Evolutionary conservation across 1,140 invertebrate genomes (phyloP), one percentile per base, ranked within the genome.

Genomic region (Venturia canescens): DNA sequence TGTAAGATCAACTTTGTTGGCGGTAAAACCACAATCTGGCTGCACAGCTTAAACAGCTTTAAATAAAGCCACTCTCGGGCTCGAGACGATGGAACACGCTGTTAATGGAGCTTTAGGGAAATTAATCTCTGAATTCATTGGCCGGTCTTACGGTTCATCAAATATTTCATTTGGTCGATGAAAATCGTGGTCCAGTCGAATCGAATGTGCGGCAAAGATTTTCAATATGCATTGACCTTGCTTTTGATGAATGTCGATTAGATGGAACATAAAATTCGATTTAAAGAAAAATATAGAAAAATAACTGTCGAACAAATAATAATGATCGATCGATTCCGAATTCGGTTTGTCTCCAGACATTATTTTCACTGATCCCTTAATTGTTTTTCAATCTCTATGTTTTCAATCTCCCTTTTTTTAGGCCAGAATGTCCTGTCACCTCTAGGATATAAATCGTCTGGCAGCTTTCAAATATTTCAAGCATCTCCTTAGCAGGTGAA

Each of bases 351-450:
- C 50, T 53, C n/a, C 15, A 3, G 15, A 11, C 50, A n/a, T 53
- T 15, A 53, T 34, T 34, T 53, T 53, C 50, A 53, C n/a, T 53
- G 50, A 53, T 53, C 50, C 50, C 50, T 53, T 53, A 53, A 53
- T 53, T 16, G n/a, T 53, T n/a, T 53, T n/a, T 53, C 50, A 53
- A 15, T 53, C 15, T 53, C 7, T 7, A 7, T 34, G 3, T 53
- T 16, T 11, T 11, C 13, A n/a, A n/a, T n/a, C 50, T 53, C 50
- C 2, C 11, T 16, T n/a, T 13, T 16, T 53, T 53, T 11, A 53
- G 15, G 2, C 13, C 2, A 27, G 23, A 16, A n/a, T 3, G 23
- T 44, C 18, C 5, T 72, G 4, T 72, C 34, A 38, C 31, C 27
- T 34, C 7, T 13, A 13, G 13, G n/a, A 53, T 53, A 53, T 53